A percentile compares a stretch with the other conserved stretches of the same genome.
Conservation (phyloP, 2,113 vertebrate species). For the Blennius ocellaris region DNA sequence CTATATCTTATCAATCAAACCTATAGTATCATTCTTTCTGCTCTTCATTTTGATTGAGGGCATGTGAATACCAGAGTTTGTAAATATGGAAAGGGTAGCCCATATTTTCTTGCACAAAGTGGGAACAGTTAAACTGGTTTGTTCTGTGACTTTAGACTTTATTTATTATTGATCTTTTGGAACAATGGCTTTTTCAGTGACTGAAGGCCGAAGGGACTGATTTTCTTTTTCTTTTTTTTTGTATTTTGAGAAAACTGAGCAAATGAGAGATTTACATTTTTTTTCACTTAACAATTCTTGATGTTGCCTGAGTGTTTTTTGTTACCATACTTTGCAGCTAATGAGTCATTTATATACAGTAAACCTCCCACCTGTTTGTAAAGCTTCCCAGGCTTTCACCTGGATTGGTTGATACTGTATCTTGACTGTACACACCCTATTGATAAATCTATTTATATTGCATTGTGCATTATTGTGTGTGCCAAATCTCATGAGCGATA, state of each 20-base stretch:
- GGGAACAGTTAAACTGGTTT: conserved; percentile 64
- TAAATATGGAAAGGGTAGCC: conserved; percentile 78
- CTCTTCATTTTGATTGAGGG: conserved; percentile 56
- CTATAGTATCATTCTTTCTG: conserved; percentile 60
- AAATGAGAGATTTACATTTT: conserved; percentile 65
- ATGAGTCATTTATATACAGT: conserved; percentile 75
- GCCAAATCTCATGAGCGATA: conserved; percentile 82
- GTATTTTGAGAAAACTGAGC: conserved; percentile 68
- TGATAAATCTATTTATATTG: conserved; percentile 80
- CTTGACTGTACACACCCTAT: conserved; percentile 79
- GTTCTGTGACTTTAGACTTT: conserved; percentile 76
- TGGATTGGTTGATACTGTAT: conserved; percentile 81
- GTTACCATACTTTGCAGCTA: conserved; percentile 81
- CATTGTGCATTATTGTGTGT: conserved; percentile 83
- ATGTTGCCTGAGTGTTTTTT: conserved; percentile 83
- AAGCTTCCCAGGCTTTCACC: conserved; percentile 78
- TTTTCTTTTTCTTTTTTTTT: conserved; percentile 68
- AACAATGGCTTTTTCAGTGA: conserved; percentile 78
- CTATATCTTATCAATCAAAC: conserved; percentile 63
- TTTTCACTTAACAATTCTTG: conserved; percentile 71
- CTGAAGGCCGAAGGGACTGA: conserved; percentile 68
- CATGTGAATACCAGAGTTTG: conserved; percentile 62
- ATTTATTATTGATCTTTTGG: conserved; percentile 83
- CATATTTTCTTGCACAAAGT: conserved; percentile 83
- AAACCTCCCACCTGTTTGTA: conserved; percentile 80